Conservation (phyloP, 2,888 invertebrate species). For the Alviniconcha strummeri region DNA sequence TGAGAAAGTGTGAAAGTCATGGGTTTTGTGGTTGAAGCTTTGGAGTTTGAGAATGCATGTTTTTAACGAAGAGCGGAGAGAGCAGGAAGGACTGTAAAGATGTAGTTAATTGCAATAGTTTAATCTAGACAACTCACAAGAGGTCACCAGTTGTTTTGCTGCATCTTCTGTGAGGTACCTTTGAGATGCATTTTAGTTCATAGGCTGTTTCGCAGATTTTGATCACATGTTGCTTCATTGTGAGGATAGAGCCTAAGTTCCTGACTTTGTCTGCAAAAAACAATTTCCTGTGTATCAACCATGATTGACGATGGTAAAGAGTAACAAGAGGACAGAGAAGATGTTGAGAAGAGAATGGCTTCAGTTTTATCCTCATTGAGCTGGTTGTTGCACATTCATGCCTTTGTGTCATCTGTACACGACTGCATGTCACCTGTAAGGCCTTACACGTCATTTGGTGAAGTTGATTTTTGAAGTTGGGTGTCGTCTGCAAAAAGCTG, state of each 20-base stretch:
- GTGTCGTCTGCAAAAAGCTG: neutral
- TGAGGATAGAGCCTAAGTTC: neutral
- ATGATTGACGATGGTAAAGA: neutral
- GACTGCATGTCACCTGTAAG: no score
- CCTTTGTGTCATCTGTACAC: neutral
- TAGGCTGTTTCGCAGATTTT: neutral
- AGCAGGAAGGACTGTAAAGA: no score
- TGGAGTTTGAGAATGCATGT: no score
- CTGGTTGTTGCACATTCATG: neutral
- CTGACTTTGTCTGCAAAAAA: neutral
- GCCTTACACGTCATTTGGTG: no score
- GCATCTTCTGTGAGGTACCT: neutral
- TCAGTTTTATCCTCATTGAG: neutral
- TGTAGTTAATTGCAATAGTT: neutral
- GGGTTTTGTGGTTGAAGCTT: no score
- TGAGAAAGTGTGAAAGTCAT: no score
- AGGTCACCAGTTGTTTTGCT: neutral
- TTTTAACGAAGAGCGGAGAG: no score
- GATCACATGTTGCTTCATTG: neutral
- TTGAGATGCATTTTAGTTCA: neutral
- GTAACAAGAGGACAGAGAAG: neutral
- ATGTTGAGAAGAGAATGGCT: neutral
- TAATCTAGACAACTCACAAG: neutral
- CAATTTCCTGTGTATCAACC: neutral
- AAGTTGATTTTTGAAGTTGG: neutral